These are phyloP conservation scores for Arnoldichthys spilopterus DNA, from an alignment of 2,797 vertebrate genomes.

Conservation along the genomic window DNA sequence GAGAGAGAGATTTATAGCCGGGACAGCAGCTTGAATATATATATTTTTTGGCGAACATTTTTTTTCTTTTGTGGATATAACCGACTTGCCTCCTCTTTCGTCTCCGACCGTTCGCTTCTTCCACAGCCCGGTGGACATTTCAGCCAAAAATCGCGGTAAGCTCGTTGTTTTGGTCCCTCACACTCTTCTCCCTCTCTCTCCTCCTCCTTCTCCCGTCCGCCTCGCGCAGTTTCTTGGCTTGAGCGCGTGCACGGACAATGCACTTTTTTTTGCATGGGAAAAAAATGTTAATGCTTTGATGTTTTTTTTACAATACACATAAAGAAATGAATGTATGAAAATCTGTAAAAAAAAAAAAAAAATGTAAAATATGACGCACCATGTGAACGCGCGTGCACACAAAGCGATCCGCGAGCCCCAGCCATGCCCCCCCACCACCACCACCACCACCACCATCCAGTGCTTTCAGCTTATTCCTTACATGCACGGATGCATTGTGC, in stretches of 20 bases:
- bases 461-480: neutral
- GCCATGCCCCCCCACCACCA: neutral
- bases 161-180: too few species aligned
- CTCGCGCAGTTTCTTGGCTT: too few species aligned
- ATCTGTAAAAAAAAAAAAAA: too few species aligned
- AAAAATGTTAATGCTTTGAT: too few species aligned
- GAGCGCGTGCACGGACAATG: too few species aligned
- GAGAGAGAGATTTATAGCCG: neutral
- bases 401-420: neutral
- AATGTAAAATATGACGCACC: too few species aligned
- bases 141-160: neutral
- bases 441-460: neutral
- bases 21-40: neutral
- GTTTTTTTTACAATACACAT: too few species aligned
- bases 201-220: too few species aligned
- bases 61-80: neutral
- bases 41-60: neutral
- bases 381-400: neutral
- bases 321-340: too few species aligned
- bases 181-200: too few species aligned
- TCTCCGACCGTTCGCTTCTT: neutral
- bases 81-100: neutral
- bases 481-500: neutral
- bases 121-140: neutral
- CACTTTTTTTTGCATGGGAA: neutral